These are phyloP conservation scores for Rhagonycha lutea DNA, from an alignment of 2,888 invertebrate genomes.

Conservation along the genomic window DNA sequence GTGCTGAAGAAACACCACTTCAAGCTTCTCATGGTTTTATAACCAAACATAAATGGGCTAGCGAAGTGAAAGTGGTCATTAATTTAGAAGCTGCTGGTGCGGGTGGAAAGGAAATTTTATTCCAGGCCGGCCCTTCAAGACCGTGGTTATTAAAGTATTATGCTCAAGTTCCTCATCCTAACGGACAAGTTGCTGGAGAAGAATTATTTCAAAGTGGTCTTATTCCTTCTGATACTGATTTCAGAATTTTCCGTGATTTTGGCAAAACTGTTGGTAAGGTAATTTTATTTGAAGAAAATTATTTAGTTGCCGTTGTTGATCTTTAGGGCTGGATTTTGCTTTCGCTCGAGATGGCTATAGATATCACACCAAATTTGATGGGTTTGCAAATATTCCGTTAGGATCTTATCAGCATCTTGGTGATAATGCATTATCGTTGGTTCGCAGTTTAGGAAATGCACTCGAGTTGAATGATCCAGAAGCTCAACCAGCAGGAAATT, in stretches of 20 bases:
- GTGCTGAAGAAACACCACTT: slow-evolving; percentile 71
- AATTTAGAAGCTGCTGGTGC: slow-evolving; percentile 93
- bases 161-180: slow-evolving; percentile 62
- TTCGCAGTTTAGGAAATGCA: slow-evolving; percentile 49
- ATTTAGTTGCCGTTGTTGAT: neutral
- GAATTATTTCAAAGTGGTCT: slow-evolving; percentile 70
- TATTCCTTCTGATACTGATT: slow-evolving; percentile 82
- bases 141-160: slow-evolving; percentile 67
- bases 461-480: slow-evolving; percentile 46
- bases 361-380: slow-evolving; percentile 67
- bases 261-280: slow-evolving; percentile 61
- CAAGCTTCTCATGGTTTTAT: slow-evolving; percentile 69
- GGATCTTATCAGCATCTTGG: slow-evolving; percentile 68
- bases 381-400: slow-evolving; percentile 57
- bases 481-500: slow-evolving; percentile 43
- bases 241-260: slow-evolving; percentile 75
- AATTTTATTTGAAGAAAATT: neutral
- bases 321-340: slow-evolving; percentile 64
- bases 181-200: slow-evolving; percentile 61
- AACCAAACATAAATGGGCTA: slow-evolving; percentile 75
- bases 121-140: slow-evolving; percentile 82
- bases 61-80: slow-evolving; percentile 76
- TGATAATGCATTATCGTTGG: slow-evolving; percentile 61
- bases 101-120: slow-evolving; percentile 88
- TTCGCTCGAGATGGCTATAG: slow-evolving; percentile 67